phyloP scores from a whole-genome alignment of 2,797 vertebrate genomes.

The Erethizon dorsatum region DNA sequence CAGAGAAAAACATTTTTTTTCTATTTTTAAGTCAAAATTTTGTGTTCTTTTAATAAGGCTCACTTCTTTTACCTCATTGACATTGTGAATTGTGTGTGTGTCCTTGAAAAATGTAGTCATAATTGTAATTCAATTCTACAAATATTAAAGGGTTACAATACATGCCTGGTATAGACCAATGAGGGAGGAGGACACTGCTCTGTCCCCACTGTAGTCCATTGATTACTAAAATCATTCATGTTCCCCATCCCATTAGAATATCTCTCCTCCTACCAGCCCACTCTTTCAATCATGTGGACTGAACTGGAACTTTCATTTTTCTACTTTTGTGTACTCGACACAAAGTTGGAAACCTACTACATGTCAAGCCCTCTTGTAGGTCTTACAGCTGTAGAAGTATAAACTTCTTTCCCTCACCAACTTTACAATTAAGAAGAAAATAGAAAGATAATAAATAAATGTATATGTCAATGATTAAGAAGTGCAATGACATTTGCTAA shows the following conservation, averaged over 20 bases:
- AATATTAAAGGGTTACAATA: background rate
- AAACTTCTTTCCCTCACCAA: background rate
- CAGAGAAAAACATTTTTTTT: background rate
- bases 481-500: background rate
- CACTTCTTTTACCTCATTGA: background rate
- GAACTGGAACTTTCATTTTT: background rate
- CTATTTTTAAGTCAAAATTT: constrained; percentile 46
- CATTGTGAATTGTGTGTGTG: background rate
- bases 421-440: background rate
- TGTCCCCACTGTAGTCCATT: rapidly evolving
- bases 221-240: background rate
- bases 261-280: background rate
- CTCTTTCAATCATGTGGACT: background rate
- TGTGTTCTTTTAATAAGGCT: background rate
- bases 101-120: background rate
- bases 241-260: background rate
- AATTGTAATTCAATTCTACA: background rate
- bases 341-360: background rate
- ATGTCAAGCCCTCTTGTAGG: background rate
- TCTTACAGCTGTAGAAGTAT: background rate
- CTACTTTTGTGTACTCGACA: background rate
- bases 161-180: too few relatives aligned
- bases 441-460: background rate
- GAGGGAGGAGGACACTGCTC: background rate
- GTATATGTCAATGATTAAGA: background rate